phyloP scores from a whole-genome alignment of 2,888 invertebrate species.

The Siphlonurus alternatus region DNA sequence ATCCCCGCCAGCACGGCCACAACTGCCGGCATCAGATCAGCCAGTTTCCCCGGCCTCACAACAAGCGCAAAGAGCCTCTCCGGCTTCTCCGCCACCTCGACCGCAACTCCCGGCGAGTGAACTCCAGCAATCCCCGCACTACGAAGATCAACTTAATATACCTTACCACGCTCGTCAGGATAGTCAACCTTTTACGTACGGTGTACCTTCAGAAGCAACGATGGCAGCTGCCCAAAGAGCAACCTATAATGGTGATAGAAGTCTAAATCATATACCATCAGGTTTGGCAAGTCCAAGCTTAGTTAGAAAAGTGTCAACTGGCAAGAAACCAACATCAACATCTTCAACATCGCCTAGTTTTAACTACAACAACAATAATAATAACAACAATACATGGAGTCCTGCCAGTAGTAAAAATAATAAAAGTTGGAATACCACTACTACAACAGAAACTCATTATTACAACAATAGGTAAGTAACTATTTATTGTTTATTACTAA shows the following conservation, averaged over 20 bases:
- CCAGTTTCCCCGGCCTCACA: conserved; percentile 1
- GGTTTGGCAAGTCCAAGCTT: conserved; percentile 69
- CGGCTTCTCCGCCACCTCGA: conserved; percentile 14
- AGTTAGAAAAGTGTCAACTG: conserved; percentile 51
- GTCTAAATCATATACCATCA: conserved; percentile 22
- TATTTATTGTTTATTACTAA: not conserved
- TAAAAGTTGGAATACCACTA: not conserved
- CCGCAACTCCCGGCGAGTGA: conserved; percentile 25
- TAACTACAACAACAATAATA: not conserved
- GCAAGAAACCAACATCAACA: not conserved
- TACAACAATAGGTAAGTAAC: not conserved
- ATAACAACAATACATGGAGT: conserved; percentile 1
- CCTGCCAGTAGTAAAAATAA: not conserved
- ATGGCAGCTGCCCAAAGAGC: conserved; percentile 15
- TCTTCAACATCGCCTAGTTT: not conserved
- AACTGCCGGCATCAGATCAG: not conserved
- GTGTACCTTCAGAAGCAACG: conserved; percentile 27
- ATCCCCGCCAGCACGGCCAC: not conserved
- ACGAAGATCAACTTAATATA: conserved; percentile 44
- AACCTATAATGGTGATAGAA: not conserved
- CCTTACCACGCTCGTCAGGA: conserved; percentile 85
- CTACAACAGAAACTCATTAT: not conserved
- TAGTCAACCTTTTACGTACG: conserved; percentile 80
- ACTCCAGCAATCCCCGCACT: conserved; percentile 29
- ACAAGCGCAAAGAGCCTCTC: conserved; percentile 12